Conservation (phyloP, 2,888 invertebrate species). For the Conchocele bisecta region DNA sequence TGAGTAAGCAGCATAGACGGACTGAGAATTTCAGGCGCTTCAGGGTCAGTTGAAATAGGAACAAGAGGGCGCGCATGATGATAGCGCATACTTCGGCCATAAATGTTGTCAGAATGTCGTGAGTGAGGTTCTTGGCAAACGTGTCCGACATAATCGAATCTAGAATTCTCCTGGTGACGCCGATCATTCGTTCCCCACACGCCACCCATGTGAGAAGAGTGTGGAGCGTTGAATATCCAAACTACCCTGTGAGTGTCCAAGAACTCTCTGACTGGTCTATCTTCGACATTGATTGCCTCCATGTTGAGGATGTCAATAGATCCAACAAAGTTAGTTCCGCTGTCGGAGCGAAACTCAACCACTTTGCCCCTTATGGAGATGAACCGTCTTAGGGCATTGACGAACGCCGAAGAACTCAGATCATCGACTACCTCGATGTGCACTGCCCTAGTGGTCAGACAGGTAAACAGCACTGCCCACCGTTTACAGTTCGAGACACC, state of each 20-base stretch:
- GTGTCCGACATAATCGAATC: slow-evolving; percentile 23
- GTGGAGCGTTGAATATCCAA: slow-evolving; percentile 33
- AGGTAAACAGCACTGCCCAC: slow-evolving; percentile 51
- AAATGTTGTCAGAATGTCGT: slow-evolving; percentile 25
- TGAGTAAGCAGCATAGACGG: slow-evolving; percentile 17
- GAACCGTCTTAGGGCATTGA: slow-evolving; percentile 44
- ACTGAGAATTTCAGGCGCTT: slow-evolving; percentile 13
- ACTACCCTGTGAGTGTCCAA: background rate
- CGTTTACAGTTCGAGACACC: slow-evolving; percentile 35
- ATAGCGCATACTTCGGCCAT: slow-evolving; percentile 30
- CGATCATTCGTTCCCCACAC: slow-evolving; percentile 46
- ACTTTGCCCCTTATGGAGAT: slow-evolving; percentile 29
- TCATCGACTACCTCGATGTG: slow-evolving; percentile 54
- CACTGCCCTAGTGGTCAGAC: slow-evolving; percentile 39
- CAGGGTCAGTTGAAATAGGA: slow-evolving; percentile 15
- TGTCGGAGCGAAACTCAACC: slow-evolving; percentile 22
- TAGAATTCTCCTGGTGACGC: slow-evolving; percentile 19
- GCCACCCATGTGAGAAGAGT: slow-evolving; percentile 33
- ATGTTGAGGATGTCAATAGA: slow-evolving; percentile 18
- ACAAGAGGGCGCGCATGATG: slow-evolving; percentile 18
- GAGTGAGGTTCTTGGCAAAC: slow-evolving; percentile 3
- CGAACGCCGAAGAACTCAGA: slow-evolving; percentile 38
- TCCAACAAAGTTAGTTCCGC: slow-evolving; percentile 40
- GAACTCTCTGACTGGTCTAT: background rate
- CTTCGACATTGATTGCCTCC: background rate